A percentile compares a stretch with the other conserved stretches of the same genome.
phyloP scores from a whole-genome alignment of 2,888 invertebrate species.

The Arrhopalites spinosus region DNA sequence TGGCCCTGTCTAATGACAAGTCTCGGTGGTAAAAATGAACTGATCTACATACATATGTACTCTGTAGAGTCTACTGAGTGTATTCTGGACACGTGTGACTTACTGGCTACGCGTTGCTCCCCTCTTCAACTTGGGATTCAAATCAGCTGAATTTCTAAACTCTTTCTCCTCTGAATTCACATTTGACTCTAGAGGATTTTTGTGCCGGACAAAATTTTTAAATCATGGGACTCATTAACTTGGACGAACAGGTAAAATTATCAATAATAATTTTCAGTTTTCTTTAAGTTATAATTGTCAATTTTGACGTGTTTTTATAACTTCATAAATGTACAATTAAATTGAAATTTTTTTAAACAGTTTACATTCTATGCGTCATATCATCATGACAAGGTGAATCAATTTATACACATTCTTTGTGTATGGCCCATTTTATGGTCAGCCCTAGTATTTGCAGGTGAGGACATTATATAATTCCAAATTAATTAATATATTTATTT shows the following conservation, averaged over 20 bases:
- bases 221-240: constrained; percentile 51
- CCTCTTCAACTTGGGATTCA: too few relatives aligned
- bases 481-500: neutral
- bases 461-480: neutral
- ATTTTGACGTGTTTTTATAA: neutral
- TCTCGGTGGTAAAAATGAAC: too few relatives aligned
- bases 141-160: too few relatives aligned
- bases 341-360: constrained; percentile 31
- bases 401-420: constrained; percentile 54
- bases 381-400: constrained; percentile 53
- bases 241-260: constrained; percentile 50
- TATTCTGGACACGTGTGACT: too few relatives aligned
- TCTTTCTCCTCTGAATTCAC: neutral
- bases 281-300: neutral
- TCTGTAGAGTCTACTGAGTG: too few relatives aligned
- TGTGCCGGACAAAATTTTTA: neutral
- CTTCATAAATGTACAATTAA: neutral
- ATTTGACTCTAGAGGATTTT: neutral
- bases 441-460: constrained; percentile 44
- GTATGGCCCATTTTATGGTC: constrained; percentile 56
- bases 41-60: too few relatives aligned
- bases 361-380: constrained; percentile 56
- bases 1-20: too few relatives aligned
- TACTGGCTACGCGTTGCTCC: too few relatives aligned
- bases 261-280: neutral